Base-by-base conservation (phyloP, 2,888 invertebrate genomes). In the Colletes collaris region DNA sequence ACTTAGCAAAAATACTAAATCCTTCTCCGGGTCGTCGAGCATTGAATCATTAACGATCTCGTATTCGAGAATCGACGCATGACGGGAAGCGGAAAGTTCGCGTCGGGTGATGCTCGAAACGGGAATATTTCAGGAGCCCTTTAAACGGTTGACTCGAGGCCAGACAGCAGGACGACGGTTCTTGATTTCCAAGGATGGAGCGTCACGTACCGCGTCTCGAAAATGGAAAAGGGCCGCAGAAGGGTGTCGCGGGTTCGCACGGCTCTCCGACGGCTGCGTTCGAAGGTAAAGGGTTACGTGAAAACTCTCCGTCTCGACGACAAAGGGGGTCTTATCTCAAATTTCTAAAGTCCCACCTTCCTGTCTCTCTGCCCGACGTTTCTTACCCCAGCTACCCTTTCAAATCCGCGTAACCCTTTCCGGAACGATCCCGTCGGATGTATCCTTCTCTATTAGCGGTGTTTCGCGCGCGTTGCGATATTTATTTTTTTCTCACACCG, bases 321-420 rank as follows among this genome's bases (percentile, higher is more conserved):
- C 80, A 79, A 84, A 86, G 76, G 73, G 76, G 79, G 80, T 86
- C 83, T 83, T 86, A 86, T 86, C 86, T 86, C 86, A 70, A 86
- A 86, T 86, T 86, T 86, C 86, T 79, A 77, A 77, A 81, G 81
- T 82, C 80, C 73, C 80, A 73, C 66, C 65, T 77, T 77, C 76
- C 64, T 78, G 80, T 85, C 81, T 80, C 76, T 75, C 52, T 37
- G 53, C 52, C 37, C 56, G 63, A 76, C 72, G 72, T 68, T 76
- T 56, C 75, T 64, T 75, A 13, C 65, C 60, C 53, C 56, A 7
- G 37, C 50, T 16, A 58, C 52, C 52, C 73, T 68, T 65, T 63
- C 55, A 67, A 65, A 55, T 59, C 64, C 69, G 27, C 59, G 53
- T 27, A 56, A 78, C 71, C 74, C 69, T 79, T 73, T 60, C 53